Evolutionary conservation across 2,113 vertebrate species (phyloP).

Genomic region (Cavia porcellus): DNA sequence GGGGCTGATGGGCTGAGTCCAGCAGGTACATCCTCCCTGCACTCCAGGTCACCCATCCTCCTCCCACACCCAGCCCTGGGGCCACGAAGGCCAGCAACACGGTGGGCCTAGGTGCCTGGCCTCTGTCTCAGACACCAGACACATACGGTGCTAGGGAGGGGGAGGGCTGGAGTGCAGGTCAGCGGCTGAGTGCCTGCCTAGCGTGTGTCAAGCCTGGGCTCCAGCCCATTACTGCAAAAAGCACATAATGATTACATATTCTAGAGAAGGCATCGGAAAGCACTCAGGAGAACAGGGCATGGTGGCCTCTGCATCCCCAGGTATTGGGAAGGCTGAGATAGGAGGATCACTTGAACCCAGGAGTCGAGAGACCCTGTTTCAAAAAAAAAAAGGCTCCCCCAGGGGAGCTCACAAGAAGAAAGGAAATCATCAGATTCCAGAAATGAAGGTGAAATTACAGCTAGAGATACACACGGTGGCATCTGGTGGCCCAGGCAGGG

Average conservation of each 20-base stretch:
- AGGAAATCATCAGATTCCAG: background rate
- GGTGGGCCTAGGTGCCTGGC: background rate
- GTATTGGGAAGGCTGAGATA: background rate
- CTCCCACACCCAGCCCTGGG: too few relatives aligned
- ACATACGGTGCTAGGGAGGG: rapidly evolving
- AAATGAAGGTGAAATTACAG: background rate
- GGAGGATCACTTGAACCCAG: background rate
- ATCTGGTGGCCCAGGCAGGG: background rate
- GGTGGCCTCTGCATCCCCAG: background rate
- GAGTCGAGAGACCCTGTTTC: background rate
- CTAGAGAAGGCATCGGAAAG: background rate
- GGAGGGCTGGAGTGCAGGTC: too few relatives aligned
- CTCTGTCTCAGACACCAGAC: background rate
- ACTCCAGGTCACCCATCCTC: background rate
- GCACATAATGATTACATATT: too few relatives aligned
- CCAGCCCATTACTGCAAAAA: background rate
- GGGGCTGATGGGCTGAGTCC: rapidly evolving
- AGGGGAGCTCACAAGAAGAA: too few relatives aligned
- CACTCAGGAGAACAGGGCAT: background rate
- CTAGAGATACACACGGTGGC: background rate
- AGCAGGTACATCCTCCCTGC: background rate
- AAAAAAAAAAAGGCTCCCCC: background rate
- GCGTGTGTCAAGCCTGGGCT: too few relatives aligned
- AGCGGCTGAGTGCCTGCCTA: too few relatives aligned
- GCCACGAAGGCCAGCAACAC: background rate